Conservation (phyloP, 2,888 invertebrate genomes). For the Dicyrtoma fusca region DNA sequence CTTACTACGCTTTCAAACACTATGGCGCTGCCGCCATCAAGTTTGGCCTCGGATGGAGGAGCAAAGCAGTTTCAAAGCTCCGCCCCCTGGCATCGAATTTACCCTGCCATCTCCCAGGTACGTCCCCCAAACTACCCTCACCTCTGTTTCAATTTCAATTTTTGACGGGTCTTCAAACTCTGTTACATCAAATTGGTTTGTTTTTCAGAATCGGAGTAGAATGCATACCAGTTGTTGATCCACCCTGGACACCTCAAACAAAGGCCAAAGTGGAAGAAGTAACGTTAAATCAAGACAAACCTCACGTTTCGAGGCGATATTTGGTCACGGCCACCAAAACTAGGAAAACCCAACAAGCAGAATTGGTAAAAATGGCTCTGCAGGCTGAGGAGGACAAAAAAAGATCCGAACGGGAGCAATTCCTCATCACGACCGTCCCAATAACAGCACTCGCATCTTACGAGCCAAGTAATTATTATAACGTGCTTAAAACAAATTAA, state of each 20-base stretch:
- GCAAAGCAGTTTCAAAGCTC: constrained; percentile 93
- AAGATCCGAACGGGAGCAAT: constrained; percentile 91
- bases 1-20: constrained; percentile 76
- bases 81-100: constrained; percentile 98
- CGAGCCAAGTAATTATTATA: constrained; percentile 73
- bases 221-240: constrained; percentile 91
- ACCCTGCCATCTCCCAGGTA: constrained; percentile 90
- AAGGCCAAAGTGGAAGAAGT: constrained; percentile 99
- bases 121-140: not conserved
- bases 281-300: constrained; percentile 87
- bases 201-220: constrained; percentile 83
- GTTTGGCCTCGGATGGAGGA: constrained; percentile 99
- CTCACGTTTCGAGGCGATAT: constrained; percentile 69
- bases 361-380: constrained; percentile 91
- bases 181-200: too few species aligned
- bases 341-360: constrained; percentile 97
- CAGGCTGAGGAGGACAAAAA: constrained; percentile 96
- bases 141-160: too few species aligned
- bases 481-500: not conserved
- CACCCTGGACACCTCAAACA: constrained; percentile 97
- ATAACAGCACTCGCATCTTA: constrained; percentile 94
- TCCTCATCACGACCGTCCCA: constrained; percentile 92
- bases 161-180: too few species aligned
- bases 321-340: constrained; percentile 98
- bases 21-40: constrained; percentile 97